These are phyloP conservation scores for Coenonympha arcania DNA, from an alignment of 2,888 invertebrate genomes.

Conservation along the genomic window DNA sequence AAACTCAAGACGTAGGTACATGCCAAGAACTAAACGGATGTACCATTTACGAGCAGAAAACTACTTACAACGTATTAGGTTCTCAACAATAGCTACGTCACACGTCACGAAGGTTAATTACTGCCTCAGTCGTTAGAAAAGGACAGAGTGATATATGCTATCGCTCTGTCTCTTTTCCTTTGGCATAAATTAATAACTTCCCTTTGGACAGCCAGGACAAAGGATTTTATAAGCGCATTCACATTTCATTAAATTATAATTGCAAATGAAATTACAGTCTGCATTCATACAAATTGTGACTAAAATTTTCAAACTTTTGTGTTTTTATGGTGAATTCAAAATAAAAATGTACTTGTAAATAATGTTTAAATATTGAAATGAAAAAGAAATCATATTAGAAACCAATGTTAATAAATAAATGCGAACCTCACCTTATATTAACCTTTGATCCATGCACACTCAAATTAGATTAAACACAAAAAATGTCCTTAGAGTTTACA, in stretches of 20 bases:
- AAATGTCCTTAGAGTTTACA: slow-evolving; percentile 28
- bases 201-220: background rate
- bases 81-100: background rate
- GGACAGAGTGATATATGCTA: slow-evolving; percentile 3
- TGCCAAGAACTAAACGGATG: background rate
- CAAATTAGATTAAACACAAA: background rate
- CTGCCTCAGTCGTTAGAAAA: slow-evolving; percentile 5
- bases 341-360: background rate
- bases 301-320: background rate
- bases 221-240: slow-evolving; percentile 1
- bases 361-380: background rate
- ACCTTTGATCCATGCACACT: background rate
- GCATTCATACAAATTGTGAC: background rate
- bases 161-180: background rate
- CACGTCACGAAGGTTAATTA: slow-evolving; percentile 2
- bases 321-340: background rate
- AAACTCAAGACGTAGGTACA: background rate
- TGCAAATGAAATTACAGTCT: background rate
- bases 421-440: slow-evolving; percentile 1
- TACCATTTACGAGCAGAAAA: background rate
- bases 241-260: background rate
- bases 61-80: background rate
- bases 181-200: slow-evolving; percentile 4
- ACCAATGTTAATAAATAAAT: background rate
- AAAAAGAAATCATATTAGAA: background rate